A percentile compares a stretch with the other conserved stretches of the same genome.
phyloP scores from a whole-genome alignment of 1,140 invertebrate species.

The Trichogramma pretiosum region DNA sequence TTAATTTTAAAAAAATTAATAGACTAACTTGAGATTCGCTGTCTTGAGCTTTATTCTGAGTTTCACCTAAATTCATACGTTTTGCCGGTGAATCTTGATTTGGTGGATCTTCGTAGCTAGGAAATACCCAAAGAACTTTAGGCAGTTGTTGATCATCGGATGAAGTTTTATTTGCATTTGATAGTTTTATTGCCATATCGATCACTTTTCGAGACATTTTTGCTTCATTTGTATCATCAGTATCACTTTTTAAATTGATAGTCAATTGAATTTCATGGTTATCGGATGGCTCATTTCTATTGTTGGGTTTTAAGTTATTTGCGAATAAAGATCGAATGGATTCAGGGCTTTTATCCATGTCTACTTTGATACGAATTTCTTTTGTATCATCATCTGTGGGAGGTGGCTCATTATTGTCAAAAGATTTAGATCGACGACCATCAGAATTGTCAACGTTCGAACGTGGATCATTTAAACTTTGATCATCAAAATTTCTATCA shows the following conservation, averaged over 20 bases:
- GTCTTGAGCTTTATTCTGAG: too few relatives aligned
- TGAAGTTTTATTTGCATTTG: not conserved
- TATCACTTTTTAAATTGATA: not conserved
- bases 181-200: not conserved
- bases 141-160: constrained; percentile 5
- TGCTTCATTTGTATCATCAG: too few relatives aligned
- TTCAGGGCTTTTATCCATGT: constrained; percentile 14
- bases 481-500: too few relatives aligned
- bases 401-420: too few relatives aligned
- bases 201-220: constrained; percentile 5
- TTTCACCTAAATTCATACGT: too few relatives aligned
- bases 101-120: constrained; percentile 6
- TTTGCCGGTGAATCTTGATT: too few relatives aligned
- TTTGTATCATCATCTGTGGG: too few relatives aligned
- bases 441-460: too few relatives aligned
- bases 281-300: not conserved
- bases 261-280: constrained; percentile 2
- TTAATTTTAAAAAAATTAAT: too few relatives aligned
- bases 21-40: too few relatives aligned
- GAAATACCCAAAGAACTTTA: constrained; percentile 15
- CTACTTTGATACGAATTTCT: constrained; percentile 8
- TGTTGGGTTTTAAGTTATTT: not conserved
- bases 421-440: too few relatives aligned
- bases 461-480: too few relatives aligned
- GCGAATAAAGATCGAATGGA: not conserved